These are phyloP conservation scores for Euproctis similis DNA, from an alignment of 2,888 invertebrate species.

Conservation along the genomic window DNA sequence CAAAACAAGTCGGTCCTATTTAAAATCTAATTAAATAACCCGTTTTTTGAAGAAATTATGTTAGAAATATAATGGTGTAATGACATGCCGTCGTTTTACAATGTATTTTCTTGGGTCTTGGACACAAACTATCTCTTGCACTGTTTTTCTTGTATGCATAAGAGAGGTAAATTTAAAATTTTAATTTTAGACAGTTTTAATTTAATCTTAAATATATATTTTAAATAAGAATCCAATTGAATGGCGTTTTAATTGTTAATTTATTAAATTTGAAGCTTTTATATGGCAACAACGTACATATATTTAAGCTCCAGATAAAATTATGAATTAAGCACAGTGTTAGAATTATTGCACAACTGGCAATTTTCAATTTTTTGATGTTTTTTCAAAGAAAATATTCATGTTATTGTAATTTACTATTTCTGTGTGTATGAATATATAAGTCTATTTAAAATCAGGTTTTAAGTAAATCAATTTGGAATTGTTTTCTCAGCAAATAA, in stretches of 20 bases:
- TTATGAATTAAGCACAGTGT: conserved; percentile 61
- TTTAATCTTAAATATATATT: conserved; percentile 49
- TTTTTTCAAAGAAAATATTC: conserved; percentile 72
- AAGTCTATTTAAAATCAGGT: conserved; percentile 72
- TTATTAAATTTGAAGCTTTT: conserved; percentile 59
- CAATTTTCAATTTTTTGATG: conserved; percentile 66
- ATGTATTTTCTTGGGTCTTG: too few relatives aligned
- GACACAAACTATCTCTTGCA: conserved; percentile 36
- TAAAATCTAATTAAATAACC: too few relatives aligned
- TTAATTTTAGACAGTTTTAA: conserved; percentile 56
- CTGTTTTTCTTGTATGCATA: conserved; percentile 30
- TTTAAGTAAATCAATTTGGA: conserved; percentile 71
- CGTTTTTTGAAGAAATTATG: too few relatives aligned
- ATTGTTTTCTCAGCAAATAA: conserved; percentile 63
- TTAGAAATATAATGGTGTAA: too few relatives aligned
- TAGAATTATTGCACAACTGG: conserved; percentile 50
- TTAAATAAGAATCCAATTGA: conserved; percentile 63
- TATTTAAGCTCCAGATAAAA: conserved; percentile 44
- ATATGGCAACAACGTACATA: conserved; percentile 52
- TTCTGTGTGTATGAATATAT: conserved; percentile 59
- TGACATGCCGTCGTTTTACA: too few relatives aligned
- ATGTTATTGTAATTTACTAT: conserved; percentile 64
- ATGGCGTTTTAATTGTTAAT: conserved; percentile 49
- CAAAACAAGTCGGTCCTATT: too few relatives aligned
- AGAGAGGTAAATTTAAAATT: conserved; percentile 52